Evolutionary conservation across 2,113 vertebrate species (phyloP).

Genomic region (Reinhardtius hippoglossoides): DNA sequence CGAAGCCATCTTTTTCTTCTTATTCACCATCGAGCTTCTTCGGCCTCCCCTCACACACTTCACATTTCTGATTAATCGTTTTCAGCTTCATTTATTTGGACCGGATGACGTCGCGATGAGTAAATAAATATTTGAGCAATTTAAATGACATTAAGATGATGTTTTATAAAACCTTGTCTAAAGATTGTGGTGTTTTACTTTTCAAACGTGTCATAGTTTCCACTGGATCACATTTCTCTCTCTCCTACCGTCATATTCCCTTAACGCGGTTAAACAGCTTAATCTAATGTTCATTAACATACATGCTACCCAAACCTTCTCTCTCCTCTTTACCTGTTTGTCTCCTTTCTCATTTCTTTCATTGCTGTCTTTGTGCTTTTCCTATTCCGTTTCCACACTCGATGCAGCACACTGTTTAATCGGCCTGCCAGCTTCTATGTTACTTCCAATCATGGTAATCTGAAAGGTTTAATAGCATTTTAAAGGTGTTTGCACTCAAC

Average conservation of each 20-base stretch:
- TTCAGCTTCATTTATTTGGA: slow-evolving; percentile 26
- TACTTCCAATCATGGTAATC: slow-evolving; percentile 53
- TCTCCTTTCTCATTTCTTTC: neutral
- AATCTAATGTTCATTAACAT: too few relatives aligned
- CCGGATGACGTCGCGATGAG: slow-evolving; percentile 2
- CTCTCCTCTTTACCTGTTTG: neutral
- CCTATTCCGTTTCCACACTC: slow-evolving; percentile 31
- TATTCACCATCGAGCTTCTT: slow-evolving; percentile 43
- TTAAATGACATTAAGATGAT: neutral
- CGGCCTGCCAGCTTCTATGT: slow-evolving; percentile 6
- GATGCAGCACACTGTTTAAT: slow-evolving; percentile 10
- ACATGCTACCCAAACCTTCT: neutral
- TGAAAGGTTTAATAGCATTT: slow-evolving; percentile 46
- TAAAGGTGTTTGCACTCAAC: slow-evolving; percentile 46
- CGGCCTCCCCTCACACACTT: slow-evolving; percentile 21
- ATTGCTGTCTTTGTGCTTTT: slow-evolving; percentile 15
- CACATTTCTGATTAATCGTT: slow-evolving; percentile 25
- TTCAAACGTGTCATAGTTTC: slow-evolving; percentile 26
- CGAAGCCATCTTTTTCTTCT: slow-evolving; percentile 29
- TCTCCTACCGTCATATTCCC: slow-evolving; percentile 10
- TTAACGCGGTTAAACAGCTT: neutral
- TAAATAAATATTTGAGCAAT: neutral
- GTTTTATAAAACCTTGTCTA: neutral
- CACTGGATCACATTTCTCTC: slow-evolving; percentile 13
- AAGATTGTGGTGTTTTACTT: neutral